These are phyloP conservation scores for Molorchus minor DNA, from an alignment of 2,888 invertebrate genomes.

Conservation along the genomic window DNA sequence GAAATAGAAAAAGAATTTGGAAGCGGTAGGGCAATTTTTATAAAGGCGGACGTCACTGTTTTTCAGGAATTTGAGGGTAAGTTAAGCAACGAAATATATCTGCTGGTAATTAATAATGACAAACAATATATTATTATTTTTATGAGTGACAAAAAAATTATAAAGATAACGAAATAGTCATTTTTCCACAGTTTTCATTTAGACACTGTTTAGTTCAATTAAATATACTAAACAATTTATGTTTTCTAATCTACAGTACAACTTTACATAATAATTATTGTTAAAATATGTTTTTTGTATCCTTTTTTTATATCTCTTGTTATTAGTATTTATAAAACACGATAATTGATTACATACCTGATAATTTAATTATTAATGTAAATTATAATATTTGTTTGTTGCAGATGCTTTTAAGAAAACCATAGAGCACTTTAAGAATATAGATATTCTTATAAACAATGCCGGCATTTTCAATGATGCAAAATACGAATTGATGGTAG, in stretches of 20 bases:
- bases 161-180: no score
- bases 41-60: slow-evolving; percentile 40
- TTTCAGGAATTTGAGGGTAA: slow-evolving; percentile 39
- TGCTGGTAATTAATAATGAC: not conserved
- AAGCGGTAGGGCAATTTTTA: slow-evolving; percentile 38
- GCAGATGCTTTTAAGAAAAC: slow-evolving; percentile 75
- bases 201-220: no score
- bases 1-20: slow-evolving; percentile 41
- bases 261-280: no score
- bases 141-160: no score
- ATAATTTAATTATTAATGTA: slow-evolving; percentile 20
- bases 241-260: no score
- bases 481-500: slow-evolving; percentile 39
- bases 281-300: no score
- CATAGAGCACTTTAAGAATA: slow-evolving; percentile 70
- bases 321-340: no score
- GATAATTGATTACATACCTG: no score
- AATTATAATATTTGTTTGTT: slow-evolving; percentile 45
- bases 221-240: no score
- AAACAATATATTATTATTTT: no score
- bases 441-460: slow-evolving; percentile 69
- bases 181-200: no score
- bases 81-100: not conserved
- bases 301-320: no score
- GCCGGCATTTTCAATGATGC: slow-evolving; percentile 44